These are phyloP conservation scores for Ridgeia piscesae DNA, from an alignment of 1,140 invertebrate species.

Conservation along the genomic window DNA sequence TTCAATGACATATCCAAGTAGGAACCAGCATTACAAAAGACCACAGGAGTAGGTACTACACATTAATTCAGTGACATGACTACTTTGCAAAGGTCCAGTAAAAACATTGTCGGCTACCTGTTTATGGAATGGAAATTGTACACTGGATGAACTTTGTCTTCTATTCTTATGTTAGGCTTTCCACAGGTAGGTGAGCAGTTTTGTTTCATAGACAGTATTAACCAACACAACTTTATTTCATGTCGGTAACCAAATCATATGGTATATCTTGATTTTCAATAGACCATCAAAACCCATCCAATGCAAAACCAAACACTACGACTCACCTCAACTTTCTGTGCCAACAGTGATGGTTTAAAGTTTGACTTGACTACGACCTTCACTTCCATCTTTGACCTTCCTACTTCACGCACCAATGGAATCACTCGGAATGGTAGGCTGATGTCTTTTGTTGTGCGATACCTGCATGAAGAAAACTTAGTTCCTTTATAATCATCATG, in stretches of 20 bases:
- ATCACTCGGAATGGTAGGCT: conserved; percentile 99
- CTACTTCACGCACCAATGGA: conserved; percentile 95
- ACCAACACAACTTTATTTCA: no score
- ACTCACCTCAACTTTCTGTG: conserved; percentile 93
- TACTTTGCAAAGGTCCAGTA: no score
- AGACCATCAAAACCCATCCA: not conserved
- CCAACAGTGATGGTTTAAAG: conserved; percentile 96
- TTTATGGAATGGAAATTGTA: not conserved
- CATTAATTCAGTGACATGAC: not conserved
- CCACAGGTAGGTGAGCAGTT: not conserved
- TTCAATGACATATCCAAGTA: not conserved
- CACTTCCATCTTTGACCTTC: conserved; percentile 98
- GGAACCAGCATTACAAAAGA: not conserved
- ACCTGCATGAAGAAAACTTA: conserved; percentile 64
- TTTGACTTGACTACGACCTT: conserved; percentile 99
- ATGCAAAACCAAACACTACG: not conserved
- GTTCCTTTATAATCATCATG: not conserved
- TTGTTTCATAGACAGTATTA: not conserved
- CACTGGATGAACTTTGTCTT: not conserved
- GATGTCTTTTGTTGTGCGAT: conserved; percentile 99
- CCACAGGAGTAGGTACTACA: not conserved
- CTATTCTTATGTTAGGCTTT: not conserved
- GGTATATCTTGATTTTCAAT: no score
- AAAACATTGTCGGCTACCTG: no score
- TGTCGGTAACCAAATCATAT: no score